Evolutionary conservation across 2,113 vertebrate genomes (phyloP).

Genomic region (Mustela nigripes): DNA sequence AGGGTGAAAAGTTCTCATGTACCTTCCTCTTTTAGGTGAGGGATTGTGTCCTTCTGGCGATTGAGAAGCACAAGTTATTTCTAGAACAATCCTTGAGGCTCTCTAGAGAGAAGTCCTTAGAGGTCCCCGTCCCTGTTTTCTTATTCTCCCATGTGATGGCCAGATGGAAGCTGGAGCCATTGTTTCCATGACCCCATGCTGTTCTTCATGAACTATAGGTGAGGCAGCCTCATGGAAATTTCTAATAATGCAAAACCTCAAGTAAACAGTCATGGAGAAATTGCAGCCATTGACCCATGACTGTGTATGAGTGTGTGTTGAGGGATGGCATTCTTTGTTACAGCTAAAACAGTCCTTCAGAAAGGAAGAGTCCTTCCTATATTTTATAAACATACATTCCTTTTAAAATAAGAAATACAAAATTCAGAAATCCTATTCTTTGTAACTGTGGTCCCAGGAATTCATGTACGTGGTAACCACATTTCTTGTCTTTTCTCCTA

Average conservation of each 20-base stretch:
- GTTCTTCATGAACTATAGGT: not conserved
- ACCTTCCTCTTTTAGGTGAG: not conserved
- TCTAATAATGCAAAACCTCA: slow-evolving; percentile 18
- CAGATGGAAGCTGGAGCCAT: not conserved
- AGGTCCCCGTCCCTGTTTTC: not conserved
- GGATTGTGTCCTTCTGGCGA: not conserved
- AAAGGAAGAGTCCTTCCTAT: not conserved
- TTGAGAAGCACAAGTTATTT: not conserved
- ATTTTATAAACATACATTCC: not conserved
- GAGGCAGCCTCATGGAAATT: not conserved
- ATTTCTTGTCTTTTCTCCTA: not conserved
- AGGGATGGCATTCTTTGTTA: not conserved
- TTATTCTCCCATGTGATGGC: not conserved
- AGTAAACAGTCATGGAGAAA: not conserved
- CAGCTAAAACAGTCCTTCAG: not conserved
- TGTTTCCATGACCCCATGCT: not conserved
- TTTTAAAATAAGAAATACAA: slow-evolving; percentile 5
- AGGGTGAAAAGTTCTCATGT: not conserved
- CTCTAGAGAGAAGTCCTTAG: not conserved
- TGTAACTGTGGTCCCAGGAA: not conserved
- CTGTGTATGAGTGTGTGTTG: not conserved
- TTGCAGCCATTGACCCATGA: not conserved
- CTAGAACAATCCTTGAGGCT: not conserved
- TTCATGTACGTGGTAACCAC: not conserved
- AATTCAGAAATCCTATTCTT: not conserved